Evolutionary conservation across 2,888 invertebrate species (phyloP).

Genomic region (Cylindroiulus punctatus): DNA sequence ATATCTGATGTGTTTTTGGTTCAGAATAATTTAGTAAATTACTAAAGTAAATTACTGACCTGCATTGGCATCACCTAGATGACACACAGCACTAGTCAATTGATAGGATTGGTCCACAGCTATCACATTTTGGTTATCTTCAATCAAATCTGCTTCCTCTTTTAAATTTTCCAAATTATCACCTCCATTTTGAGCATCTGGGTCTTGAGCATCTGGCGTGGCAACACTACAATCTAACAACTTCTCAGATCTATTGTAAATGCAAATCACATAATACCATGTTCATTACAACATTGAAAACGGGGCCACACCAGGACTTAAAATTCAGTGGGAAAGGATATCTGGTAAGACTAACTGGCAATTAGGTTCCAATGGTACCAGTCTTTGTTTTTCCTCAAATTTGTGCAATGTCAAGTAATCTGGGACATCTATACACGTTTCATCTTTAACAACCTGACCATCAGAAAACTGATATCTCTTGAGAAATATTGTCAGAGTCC

Average conservation of each 20-base stretch:
- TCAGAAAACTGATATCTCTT: conserved; percentile 32
- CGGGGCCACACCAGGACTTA: no score
- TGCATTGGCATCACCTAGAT: background rate
- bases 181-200: background rate
- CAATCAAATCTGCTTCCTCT: background rate
- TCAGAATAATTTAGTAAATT: background rate
- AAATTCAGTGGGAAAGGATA: no score
- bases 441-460: background rate
- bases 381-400: background rate
- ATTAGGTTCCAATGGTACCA: background rate
- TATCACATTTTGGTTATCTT: background rate
- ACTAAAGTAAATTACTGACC: background rate
- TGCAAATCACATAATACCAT: background rate
- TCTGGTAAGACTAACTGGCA: background rate
- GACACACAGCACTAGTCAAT: background rate
- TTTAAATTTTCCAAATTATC: background rate
- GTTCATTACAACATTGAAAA: background rate
- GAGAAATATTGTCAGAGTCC: background rate
- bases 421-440: background rate
- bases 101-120: background rate
- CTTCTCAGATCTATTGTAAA: background rate
- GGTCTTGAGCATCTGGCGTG: background rate
- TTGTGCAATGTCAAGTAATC: background rate
- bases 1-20: background rate
- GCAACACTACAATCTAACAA: background rate